phyloP scores from a whole-genome alignment of 1,140 invertebrate species.

The Drosophila lini region DNA sequence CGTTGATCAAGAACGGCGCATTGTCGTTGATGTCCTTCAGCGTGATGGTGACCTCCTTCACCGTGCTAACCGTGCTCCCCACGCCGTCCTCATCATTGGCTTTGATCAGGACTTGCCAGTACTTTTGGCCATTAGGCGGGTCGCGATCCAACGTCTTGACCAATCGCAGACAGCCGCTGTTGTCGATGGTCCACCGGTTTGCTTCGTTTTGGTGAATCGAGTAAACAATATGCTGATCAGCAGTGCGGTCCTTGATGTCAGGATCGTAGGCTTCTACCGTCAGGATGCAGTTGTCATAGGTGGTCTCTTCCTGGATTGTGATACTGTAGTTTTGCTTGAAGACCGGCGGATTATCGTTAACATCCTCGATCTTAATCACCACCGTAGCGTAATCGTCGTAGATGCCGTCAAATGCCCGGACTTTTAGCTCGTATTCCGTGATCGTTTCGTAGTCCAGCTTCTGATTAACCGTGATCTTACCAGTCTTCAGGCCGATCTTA shows the following conservation, averaged over 20 bases:
- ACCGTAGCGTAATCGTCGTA: conserved; percentile 91
- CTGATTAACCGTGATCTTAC: conserved; percentile 91
- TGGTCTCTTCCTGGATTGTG: conserved; percentile 89
- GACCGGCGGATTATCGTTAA: conserved; percentile 93
- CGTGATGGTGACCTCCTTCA: conserved; percentile 90
- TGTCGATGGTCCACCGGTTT: conserved; percentile 89
- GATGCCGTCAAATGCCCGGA: conserved; percentile 91
- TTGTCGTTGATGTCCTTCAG: conserved; percentile 96
- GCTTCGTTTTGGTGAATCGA: conserved; percentile 89
- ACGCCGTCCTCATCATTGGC: conserved; percentile 92
- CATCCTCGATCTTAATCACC: conserved; percentile 91
- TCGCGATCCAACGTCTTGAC: conserved; percentile 94
- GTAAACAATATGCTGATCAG: conserved; percentile 91
- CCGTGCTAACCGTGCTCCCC: conserved; percentile 87
- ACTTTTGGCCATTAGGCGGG: conserved; percentile 91
- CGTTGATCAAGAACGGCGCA: conserved; percentile 92
- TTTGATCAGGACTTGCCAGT: conserved; percentile 93
- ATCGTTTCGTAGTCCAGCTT: conserved; percentile 94
- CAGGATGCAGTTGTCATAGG: conserved; percentile 88
- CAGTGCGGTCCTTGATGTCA: conserved; percentile 90
- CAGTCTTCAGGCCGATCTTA: conserved; percentile 90
- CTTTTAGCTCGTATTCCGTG: conserved; percentile 90
- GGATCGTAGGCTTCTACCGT: conserved; percentile 92
- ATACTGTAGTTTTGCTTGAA: conserved; percentile 89
- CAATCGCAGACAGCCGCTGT: conserved; percentile 90